Evolutionary conservation across 2,888 invertebrate species (phyloP).

Genomic region (Cybosia mesomella): DNA sequence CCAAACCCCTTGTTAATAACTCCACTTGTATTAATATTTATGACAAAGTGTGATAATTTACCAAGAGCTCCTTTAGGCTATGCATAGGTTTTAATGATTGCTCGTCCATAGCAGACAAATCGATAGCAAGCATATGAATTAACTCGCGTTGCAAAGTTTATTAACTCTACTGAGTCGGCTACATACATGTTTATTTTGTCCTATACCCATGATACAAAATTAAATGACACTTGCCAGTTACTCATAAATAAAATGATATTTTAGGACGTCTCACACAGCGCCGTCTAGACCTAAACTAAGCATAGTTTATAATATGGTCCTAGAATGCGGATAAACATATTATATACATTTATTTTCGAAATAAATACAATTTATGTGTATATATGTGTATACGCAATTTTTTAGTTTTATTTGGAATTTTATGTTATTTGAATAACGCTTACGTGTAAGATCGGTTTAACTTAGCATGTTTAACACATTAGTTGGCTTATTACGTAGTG

Average conservation of each 20-base stretch:
- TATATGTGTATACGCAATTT: too few relatives aligned
- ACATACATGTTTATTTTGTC: conserved; percentile 32
- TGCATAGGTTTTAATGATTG: conserved; percentile 55
- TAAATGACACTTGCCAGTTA: conserved; percentile 60
- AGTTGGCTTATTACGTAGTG: conserved; percentile 67
- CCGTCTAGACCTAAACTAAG: too few relatives aligned
- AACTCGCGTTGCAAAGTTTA: conserved; percentile 48
- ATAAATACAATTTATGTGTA: too few relatives aligned
- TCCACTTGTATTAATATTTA: conserved; percentile 54
- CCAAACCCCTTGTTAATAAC: conserved; percentile 29
- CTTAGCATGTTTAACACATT: conserved; percentile 63
- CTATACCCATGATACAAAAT: conserved; percentile 6
- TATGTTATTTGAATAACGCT: too few relatives aligned
- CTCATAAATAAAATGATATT: too few relatives aligned
- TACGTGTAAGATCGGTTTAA: conserved; percentile 58
- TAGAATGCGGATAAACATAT: too few relatives aligned
- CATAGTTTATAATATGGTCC: too few relatives aligned
- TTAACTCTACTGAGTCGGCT: conserved; percentile 34
- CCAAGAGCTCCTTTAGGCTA: conserved; percentile 57
- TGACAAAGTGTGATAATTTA: conserved; percentile 55
- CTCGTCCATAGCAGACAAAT: conserved; percentile 58
- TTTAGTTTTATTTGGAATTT: too few relatives aligned
- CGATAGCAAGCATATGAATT: conserved; percentile 55
- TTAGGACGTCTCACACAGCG: too few relatives aligned
- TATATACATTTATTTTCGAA: too few relatives aligned